Evolutionary conservation across 1,140 invertebrate species (phyloP), one percentile per base, ranked within the genome.

Genomic region (Hydropsyche tenuis): DNA sequence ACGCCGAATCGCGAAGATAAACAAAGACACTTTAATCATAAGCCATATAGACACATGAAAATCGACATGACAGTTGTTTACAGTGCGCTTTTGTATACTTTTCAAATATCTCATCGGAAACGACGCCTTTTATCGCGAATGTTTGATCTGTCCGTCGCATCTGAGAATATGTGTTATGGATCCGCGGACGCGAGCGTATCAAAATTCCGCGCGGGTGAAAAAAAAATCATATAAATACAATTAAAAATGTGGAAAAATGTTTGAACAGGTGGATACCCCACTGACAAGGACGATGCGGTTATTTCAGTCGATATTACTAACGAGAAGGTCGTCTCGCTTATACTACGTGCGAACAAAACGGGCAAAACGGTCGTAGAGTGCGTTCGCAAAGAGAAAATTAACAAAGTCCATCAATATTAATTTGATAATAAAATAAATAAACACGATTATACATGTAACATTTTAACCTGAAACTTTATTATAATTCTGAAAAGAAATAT

Each of bases 271-370:
- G 75, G 62, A 37, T 51, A 77, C 75, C 75, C 75, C 37, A 77
- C 66, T 68, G 75, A 51, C 75, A 74, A 74, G 75, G 75, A 77
- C 75, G 75, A 74, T 68, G 73, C 75, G 75, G 69, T 74, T 77
- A 77, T 77, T 77, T 77, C 69, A 74, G 72, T 53, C 72, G 69
- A 72, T 72, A 74, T 74, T 56, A 23, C 60, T 72, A 73, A 74
- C 51, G 75, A 72, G 73, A 76, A 77, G 75, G 75, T 77, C 75
- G 75, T 6, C 51, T 48, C 45, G 75, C 45, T 56, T 65, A 73
- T 69, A 65, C 1, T 51, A 23, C 11, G 43, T 71, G 51, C 68
- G 23, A 70, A 42, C 22, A 14, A 30, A 56, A 69, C 18, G 48
- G 16, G 23, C 65, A 16, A 68, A 68, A 12, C 65, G 6, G 16